Evolutionary conservation across 2,888 invertebrate genomes (phyloP), one percentile per base, ranked within the genome.

Genomic region (Scrobipalpa costella): DNA sequence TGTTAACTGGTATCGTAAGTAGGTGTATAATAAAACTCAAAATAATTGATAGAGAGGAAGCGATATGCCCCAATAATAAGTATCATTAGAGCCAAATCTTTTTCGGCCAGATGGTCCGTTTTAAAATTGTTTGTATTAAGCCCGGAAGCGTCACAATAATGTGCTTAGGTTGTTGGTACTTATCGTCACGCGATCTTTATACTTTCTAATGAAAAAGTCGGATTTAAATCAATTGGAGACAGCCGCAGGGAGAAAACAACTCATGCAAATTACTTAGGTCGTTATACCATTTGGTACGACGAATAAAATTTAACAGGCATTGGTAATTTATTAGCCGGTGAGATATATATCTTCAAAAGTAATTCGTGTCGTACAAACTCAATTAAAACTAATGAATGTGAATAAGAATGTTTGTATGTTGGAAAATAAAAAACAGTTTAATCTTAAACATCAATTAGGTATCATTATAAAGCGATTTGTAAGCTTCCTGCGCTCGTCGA

Each of bases 401-500:
- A 55, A 55, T 27, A 7, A 55, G 33, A n/a, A 55, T 55, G 55
- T 55, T 33, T 27, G 55, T 7, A 13, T 9, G n/a, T n/a, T n/a
- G n/a, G 13, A 13, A 27, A 69, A 68, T 72, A 73, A 69, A 69
- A 70, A 77, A 69, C 71, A 66, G 69, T 70, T 74, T 7, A 21
- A 17, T 50, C n/a, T 27, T 55, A 13, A 40, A 38, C 15, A 78
- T 81, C 79, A 81, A 83, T 85, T 84, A 83, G 74, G 73, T 70
- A 75, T 81, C 80, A 85, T 86, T 86, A 86, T 82, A 83, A 83
- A 79, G 80, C 80, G 78, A 85, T 86, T 82, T 84, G 80, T 85
- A 79, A 80, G 79, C 72, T 77, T 68, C 73, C 71, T 67, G 71
- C 69, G 66, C 63, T 71, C 64, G 63, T 63, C 63, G 75, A 84